Evolutionary conservation across 2,888 invertebrate genomes (phyloP).

Genomic region (Carterocephalus palaemon): DNA sequence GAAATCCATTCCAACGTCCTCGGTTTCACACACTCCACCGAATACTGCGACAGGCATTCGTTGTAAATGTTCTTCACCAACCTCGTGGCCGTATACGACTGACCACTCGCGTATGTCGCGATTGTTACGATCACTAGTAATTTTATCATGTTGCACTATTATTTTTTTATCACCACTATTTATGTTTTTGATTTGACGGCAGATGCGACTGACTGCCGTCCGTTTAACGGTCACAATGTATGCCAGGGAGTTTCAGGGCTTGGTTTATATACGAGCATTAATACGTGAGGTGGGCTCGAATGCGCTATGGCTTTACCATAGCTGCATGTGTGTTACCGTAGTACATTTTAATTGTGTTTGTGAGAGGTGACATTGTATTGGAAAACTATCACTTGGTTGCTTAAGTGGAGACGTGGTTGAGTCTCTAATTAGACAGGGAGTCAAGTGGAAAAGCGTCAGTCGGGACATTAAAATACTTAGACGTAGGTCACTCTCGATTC

Average conservation of each 20-base stretch:
- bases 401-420: slow-evolving; percentile 26
- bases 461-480: slow-evolving; percentile 17
- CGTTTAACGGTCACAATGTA: slow-evolving; percentile 68
- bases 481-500: slow-evolving; percentile 19
- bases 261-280: slow-evolving; percentile 79
- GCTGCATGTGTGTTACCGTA: slow-evolving; percentile 46
- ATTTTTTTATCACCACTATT: slow-evolving; percentile 35
- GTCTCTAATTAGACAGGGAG: slow-evolving; percentile 27
- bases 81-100: slow-evolving; percentile 78
- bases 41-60: slow-evolving; percentile 83
- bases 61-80: slow-evolving; percentile 82
- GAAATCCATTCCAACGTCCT: slow-evolving; percentile 87
- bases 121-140: slow-evolving; percentile 63
- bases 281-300: slow-evolving; percentile 72
- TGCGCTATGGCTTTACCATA: slow-evolving; percentile 58
- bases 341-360: slow-evolving; percentile 60
- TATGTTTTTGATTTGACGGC: slow-evolving; percentile 49
- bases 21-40: slow-evolving; percentile 86
- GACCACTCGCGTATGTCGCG: slow-evolving; percentile 58
- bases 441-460: slow-evolving; percentile 15
- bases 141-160: slow-evolving; percentile 66
- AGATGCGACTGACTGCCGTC: slow-evolving; percentile 69
- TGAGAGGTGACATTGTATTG: slow-evolving; percentile 55
- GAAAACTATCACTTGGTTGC: slow-evolving; percentile 59
- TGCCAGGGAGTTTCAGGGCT: slow-evolving; percentile 69